A percentile compares a stretch with the other conserved stretches of the same genome.
These are phyloP conservation scores for Hemibagrus guttatus DNA, from an alignment of 2,797 vertebrate genomes.

Conservation along the genomic window DNA sequence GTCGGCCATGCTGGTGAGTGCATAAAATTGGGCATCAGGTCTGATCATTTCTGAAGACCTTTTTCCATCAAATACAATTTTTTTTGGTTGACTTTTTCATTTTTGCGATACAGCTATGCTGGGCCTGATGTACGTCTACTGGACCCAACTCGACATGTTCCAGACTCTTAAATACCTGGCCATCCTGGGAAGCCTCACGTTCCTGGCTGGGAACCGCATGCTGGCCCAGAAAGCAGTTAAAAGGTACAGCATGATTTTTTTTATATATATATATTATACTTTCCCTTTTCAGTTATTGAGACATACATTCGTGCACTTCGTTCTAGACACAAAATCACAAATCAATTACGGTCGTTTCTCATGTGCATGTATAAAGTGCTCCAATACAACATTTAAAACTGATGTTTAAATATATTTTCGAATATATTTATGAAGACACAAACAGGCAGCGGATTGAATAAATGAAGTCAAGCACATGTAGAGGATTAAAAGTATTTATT, in stretches of 20 bases:
- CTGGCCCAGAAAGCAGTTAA: slow-evolving; percentile 97
- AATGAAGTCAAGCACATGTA: not conserved
- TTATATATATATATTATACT: too few relatives aligned
- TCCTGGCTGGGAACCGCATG: slow-evolving; percentile 98
- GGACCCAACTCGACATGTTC: slow-evolving; percentile 99
- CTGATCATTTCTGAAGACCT: not conserved
- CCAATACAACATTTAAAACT: not conserved
- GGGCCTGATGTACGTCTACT: slow-evolving; percentile 97
- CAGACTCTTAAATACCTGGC: slow-evolving; percentile 98
- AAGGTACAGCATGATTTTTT: slow-evolving; percentile 74
- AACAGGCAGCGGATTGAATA: not conserved
- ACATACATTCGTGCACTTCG: accelerated
- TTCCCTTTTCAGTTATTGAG: not conserved
- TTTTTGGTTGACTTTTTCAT: not conserved
- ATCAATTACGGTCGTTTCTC: too few relatives aligned
- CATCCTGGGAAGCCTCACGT: slow-evolving; percentile 90
- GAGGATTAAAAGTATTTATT: not conserved
- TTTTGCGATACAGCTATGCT: slow-evolving; percentile 81
- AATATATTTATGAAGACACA: not conserved
- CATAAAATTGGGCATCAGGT: not conserved
- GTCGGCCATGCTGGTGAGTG: slow-evolving; percentile 91
- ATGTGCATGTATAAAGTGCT: not conserved
- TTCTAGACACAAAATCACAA: not conserved
- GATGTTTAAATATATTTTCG: not conserved
- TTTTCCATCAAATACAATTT: not conserved